A percentile compares a stretch with the other conserved stretches of the same genome.
phyloP scores from a whole-genome alignment of 23 tunicate genomes.

The Phallusia fumigata region DNA sequence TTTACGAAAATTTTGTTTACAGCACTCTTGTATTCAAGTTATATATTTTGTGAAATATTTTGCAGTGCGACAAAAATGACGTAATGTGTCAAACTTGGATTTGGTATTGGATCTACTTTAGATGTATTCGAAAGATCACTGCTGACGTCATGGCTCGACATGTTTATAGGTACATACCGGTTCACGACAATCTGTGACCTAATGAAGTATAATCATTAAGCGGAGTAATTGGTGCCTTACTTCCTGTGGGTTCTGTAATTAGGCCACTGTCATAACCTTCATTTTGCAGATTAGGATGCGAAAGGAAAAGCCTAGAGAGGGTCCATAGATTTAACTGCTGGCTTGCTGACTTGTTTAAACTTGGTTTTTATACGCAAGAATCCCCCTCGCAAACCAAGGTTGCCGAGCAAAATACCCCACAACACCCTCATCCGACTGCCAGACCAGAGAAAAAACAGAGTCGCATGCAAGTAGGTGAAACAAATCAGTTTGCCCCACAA shows the following conservation, averaged over 20 bases:
- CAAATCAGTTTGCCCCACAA: too few relatives aligned
- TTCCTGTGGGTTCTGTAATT: too few relatives aligned
- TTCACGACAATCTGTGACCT: too few relatives aligned
- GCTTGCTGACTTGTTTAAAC: slow-evolving; percentile 90
- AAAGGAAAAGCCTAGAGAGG: slow-evolving; percentile 81
- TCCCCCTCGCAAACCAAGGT: slow-evolving; percentile 85
- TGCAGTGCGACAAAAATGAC: slow-evolving; percentile 94
- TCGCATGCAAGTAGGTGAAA: slow-evolving; percentile 56
- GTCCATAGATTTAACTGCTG: slow-evolving; percentile 97
- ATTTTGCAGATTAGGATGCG: slow-evolving; percentile 50
- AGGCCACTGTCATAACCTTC: neutral
- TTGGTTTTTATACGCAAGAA: slow-evolving; percentile 85
- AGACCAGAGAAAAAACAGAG: slow-evolving; percentile 68
- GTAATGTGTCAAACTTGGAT: slow-evolving; percentile 99
- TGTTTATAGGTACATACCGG: slow-evolving; percentile 89
- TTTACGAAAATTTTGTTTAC: too few relatives aligned
- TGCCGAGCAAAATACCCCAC: slow-evolving; percentile 68
- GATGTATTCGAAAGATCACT: slow-evolving; percentile 64
- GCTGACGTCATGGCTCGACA: slow-evolving; percentile 75
- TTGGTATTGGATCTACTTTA: slow-evolving; percentile 99
- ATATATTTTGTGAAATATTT: neutral
- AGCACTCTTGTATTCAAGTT: neutral
- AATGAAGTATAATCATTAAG: too few relatives aligned
- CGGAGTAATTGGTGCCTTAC: too few relatives aligned
- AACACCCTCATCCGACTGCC: slow-evolving; percentile 76